phyloP scores from a whole-genome alignment of 53 echinoderm and acorn worm genomes.

The Mesocentrotus franciscanus region DNA sequence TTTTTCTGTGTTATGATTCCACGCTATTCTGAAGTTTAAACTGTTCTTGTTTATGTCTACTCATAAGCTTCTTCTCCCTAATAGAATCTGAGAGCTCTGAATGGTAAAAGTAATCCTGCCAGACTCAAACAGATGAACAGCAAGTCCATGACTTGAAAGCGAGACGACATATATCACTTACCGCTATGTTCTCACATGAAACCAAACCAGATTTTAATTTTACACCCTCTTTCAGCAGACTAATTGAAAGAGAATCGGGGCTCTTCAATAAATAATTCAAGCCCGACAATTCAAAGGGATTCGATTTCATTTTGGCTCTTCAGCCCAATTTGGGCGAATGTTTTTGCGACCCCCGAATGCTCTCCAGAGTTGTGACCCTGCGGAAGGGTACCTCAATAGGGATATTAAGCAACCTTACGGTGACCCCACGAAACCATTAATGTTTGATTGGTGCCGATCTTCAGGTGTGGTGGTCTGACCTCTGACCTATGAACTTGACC shows the following conservation, averaged over 20 bases:
- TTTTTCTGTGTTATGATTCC: background rate
- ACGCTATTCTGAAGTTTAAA: background rate
- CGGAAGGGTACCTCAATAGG: background rate
- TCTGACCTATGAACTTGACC: conserved; percentile 57
- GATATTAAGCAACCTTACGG: background rate
- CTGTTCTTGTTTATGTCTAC: background rate
- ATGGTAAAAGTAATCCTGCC: background rate
- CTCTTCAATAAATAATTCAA: conserved; percentile 55
- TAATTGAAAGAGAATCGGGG: conserved; percentile 46
- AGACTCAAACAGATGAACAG: background rate
- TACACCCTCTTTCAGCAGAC: conserved; percentile 51
- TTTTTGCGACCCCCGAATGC: conserved; percentile 51
- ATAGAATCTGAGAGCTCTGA: background rate
- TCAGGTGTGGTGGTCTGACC: conserved; percentile 61
- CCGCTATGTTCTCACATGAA: conserved; percentile 50
- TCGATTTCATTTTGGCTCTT: conserved; percentile 34
- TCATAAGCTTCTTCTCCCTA: background rate
- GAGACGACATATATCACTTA: conserved; percentile 47
- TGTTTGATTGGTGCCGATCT: conserved; percentile 60
- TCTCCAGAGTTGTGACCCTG: conserved; percentile 26
- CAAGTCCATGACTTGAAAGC: conserved; percentile 22
- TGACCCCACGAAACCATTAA: conserved; percentile 52
- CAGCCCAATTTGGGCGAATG: conserved; percentile 26
- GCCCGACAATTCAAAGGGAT: conserved; percentile 29
- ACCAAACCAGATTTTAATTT: conserved; percentile 47